A percentile compares a stretch with the other conserved stretches of the same genome.
These are phyloP conservation scores for Synchiropus splendidus DNA, from an alignment of 2,113 vertebrate genomes.

Conservation along the genomic window DNA sequence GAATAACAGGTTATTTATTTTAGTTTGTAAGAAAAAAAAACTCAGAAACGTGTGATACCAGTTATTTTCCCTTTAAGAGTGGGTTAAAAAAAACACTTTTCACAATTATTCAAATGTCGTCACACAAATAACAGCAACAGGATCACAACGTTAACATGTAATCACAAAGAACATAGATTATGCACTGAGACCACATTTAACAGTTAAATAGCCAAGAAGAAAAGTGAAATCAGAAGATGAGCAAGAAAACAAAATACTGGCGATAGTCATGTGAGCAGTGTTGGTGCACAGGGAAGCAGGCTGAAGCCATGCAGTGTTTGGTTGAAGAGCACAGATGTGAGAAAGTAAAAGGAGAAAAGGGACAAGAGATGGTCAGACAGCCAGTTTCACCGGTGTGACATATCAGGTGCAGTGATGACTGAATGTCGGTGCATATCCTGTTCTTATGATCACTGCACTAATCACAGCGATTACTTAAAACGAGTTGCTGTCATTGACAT, in stretches of 20 bases:
- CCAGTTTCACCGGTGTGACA: too few species aligned
- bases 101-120: not conserved
- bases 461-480: too few species aligned
- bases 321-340: conserved; percentile 4
- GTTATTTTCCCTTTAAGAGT: not conserved
- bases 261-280: conserved; percentile 5
- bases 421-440: too few species aligned
- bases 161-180: not conserved
- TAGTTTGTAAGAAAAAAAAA: too few species aligned
- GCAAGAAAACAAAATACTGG: not conserved
- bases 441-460: too few species aligned
- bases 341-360: conserved; percentile 2
- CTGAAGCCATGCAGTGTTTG: conserved; percentile 38
- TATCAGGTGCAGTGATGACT: too few species aligned
- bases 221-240: not conserved
- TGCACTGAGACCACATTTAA: too few species aligned
- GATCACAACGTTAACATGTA: not conserved
- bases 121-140: not conserved
- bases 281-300: conserved; percentile 18
- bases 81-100: not conserved
- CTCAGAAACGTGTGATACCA: not conserved
- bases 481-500: too few species aligned
- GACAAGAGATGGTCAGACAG: not conserved
- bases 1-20: too few species aligned
- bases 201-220: not conserved